Percentiles rank a stretch among this genome's conserved stretches.
Conservation (phyloP, 1,140 invertebrate species). For the Meloidogyne chitwoodi region DNA sequence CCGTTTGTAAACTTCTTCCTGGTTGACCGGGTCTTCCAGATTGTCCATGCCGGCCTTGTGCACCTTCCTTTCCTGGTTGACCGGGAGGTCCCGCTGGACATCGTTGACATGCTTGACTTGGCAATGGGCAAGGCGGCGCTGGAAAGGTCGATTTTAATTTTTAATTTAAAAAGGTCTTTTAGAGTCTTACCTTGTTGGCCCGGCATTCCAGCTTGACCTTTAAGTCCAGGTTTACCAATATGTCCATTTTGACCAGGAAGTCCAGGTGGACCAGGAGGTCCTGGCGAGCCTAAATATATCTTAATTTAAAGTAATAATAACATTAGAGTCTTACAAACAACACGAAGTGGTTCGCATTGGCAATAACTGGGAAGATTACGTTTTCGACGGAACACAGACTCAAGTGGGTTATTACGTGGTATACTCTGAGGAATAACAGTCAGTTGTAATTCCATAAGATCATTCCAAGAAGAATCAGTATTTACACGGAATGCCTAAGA, state of each 20-base stretch:
- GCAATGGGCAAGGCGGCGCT: not conserved
- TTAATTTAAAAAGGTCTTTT: conserved; percentile 1
- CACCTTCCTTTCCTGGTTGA: not conserved
- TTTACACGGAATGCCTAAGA: conserved; percentile 35
- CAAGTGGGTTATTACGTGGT: conserved; percentile 38
- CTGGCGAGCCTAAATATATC: conserved; percentile 16
- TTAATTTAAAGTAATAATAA: not conserved
- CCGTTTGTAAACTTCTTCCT: conserved; percentile 27
- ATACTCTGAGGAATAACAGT: conserved; percentile 30
- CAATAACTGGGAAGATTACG: conserved; percentile 42
- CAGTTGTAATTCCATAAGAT: conserved; percentile 47
- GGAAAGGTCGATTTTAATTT: not conserved
- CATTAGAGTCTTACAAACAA: conserved; percentile 19
- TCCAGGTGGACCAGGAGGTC: conserved; percentile 26
- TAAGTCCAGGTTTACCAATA: conserved; percentile 11
- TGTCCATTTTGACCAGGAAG: conserved; percentile 9
- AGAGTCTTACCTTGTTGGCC: conserved; percentile 6
- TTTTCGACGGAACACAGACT: conserved; percentile 38
- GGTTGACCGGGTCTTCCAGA: conserved; percentile 26
- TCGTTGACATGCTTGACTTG: conserved; percentile 5
- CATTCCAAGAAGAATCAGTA: conserved; percentile 46
- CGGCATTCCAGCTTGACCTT: conserved; percentile 6
- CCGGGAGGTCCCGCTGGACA: conserved; percentile 35
- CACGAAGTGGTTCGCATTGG: conserved; percentile 40
- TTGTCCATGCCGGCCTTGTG: conserved; percentile 20